Percentiles rank a stretch among this genome's conserved stretches.
These are phyloP conservation scores for Drosophila melanica DNA, from an alignment of 1,140 invertebrate genomes.

Conservation along the genomic window DNA sequence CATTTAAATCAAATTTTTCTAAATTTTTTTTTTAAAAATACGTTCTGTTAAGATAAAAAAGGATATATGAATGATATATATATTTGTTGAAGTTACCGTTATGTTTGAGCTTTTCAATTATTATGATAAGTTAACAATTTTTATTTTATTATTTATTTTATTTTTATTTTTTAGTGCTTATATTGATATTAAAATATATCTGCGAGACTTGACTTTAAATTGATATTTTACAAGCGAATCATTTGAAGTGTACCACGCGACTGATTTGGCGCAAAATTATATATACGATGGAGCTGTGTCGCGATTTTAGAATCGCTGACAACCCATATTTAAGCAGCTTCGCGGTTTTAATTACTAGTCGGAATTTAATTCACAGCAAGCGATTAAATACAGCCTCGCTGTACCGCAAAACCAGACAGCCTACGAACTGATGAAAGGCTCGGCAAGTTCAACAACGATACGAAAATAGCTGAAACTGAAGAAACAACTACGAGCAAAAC, in stretches of 20 bases:
- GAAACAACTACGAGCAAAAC: slow-evolving; percentile 1
- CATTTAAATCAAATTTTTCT: too few species aligned
- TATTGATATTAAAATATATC: neutral
- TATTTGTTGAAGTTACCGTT: too few species aligned
- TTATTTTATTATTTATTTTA: neutral
- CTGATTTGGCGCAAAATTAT: slow-evolving; percentile 23
- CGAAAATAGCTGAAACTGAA: slow-evolving; percentile 8
- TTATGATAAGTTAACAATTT: too few species aligned
- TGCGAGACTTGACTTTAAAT: neutral
- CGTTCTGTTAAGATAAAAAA: too few species aligned
- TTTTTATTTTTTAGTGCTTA: neutral
- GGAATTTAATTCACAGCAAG: slow-evolving; percentile 29
- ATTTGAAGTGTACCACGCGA: slow-evolving; percentile 24
- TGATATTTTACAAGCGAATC: slow-evolving; percentile 14
- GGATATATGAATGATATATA: too few species aligned
- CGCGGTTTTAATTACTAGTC: slow-evolving; percentile 38
- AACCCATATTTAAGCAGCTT: slow-evolving; percentile 14
- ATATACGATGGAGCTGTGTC: neutral
- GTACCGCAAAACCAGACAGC: slow-evolving; percentile 24
- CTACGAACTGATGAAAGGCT: slow-evolving; percentile 7
- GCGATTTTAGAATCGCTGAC: neutral
- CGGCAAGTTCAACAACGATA: slow-evolving; percentile 12
- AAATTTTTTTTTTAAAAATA: too few species aligned
- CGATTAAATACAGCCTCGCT: slow-evolving; percentile 30
- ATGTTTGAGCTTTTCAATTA: too few species aligned